Conservation (phyloP, 2,113 vertebrate genomes). For the Scomber scombrus region DNA sequence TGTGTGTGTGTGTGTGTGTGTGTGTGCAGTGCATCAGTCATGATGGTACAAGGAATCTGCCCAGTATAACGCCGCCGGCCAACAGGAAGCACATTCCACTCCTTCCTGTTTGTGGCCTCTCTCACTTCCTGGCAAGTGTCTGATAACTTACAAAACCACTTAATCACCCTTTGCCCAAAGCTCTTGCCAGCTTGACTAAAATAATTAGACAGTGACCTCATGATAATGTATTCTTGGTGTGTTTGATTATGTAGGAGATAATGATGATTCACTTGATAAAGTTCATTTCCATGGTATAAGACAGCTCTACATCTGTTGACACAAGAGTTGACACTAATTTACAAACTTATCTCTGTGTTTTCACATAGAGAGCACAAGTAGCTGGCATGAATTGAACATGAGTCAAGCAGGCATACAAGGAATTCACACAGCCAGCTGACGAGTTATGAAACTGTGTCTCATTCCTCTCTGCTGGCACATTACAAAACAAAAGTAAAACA, state of each 20-base stretch:
- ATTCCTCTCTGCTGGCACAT: constrained; percentile 9
- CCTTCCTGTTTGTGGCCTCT: constrained; percentile 86
- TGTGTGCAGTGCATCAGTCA: constrained; percentile 52
- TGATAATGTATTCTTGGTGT: constrained; percentile 62
- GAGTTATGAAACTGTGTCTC: constrained; percentile 21
- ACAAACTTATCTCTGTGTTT: not conserved
- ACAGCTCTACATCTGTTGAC: not conserved
- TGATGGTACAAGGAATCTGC: constrained; percentile 83
- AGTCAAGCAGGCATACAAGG: not conserved
- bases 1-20: constrained; percentile 29
- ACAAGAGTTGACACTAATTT: not conserved
- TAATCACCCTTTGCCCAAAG: constrained; percentile 74
- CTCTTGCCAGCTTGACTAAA: constrained; percentile 58
- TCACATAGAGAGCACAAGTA: not conserved
- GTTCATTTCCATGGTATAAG: constrained; percentile 1
- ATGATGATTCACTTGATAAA: constrained; percentile 29
- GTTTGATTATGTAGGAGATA: constrained; percentile 25
- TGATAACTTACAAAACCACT: constrained; percentile 83
- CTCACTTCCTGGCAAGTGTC: constrained; percentile 85
- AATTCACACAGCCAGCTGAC: constrained; percentile 7
- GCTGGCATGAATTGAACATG: not conserved
- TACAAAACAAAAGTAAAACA: not conserved
- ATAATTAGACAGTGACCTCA: constrained; percentile 63
- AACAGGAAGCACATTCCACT: constrained; percentile 87
- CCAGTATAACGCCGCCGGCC: constrained; percentile 70